Percentiles rank a stretch among this genome's conserved stretches.
Conservation (phyloP, 1,140 invertebrate species). For the Aphis gossypii region DNA sequence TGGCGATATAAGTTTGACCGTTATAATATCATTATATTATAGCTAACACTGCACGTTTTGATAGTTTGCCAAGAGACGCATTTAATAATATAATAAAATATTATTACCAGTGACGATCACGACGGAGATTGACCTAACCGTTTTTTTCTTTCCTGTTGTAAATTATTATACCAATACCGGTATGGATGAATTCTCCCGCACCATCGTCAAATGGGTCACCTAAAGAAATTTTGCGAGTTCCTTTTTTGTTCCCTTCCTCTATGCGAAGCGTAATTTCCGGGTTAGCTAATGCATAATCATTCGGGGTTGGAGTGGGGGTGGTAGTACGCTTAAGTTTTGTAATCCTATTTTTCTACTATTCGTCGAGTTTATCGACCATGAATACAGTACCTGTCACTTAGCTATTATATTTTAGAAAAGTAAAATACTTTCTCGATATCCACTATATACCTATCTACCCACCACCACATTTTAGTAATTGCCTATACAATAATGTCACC, state of each 20-base stretch:
- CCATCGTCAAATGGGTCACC: not conserved
- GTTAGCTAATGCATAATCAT: not conserved
- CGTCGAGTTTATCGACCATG: not conserved
- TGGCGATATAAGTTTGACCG: not conserved
- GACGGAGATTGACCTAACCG: not conserved
- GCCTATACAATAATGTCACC: too few relatives aligned
- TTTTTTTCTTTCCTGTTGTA: not conserved
- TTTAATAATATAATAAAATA: constrained; percentile 19
- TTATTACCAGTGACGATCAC: not conserved
- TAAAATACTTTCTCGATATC: too few relatives aligned
- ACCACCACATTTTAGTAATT: too few relatives aligned
- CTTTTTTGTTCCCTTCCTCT: not conserved
- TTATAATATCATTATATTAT: not conserved
- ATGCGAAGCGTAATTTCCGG: not conserved
- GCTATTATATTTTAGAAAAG: not conserved
- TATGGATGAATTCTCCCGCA: not conserved
- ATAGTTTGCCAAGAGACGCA: not conserved
- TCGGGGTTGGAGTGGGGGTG: too few relatives aligned
- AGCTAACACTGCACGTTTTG: not conserved
- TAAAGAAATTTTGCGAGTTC: not conserved
- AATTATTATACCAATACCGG: not conserved
- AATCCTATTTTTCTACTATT: not conserved
- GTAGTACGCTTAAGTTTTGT: not conserved
- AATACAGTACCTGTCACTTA: not conserved
- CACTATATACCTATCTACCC: too few relatives aligned